These are phyloP conservation scores for Macaca nemestrina DNA, from an alignment of 2,113 vertebrate species.

Conservation along the genomic window DNA sequence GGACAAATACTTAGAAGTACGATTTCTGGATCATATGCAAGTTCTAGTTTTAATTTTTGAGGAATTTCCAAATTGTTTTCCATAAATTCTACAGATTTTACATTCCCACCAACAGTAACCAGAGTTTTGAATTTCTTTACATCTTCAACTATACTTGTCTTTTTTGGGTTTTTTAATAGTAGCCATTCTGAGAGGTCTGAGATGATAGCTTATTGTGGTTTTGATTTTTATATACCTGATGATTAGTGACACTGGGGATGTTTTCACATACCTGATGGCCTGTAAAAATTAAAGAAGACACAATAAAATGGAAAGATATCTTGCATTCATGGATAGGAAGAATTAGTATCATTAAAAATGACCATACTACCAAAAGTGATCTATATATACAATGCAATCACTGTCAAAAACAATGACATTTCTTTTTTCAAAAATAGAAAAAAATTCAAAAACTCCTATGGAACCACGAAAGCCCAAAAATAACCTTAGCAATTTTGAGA, in stretches of 20 bases:
- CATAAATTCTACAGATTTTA: not conserved
- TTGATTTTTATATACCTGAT: not conserved
- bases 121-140: not conserved
- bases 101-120: not conserved
- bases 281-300: not conserved
- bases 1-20: not conserved
- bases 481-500: not conserved
- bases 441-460: not conserved
- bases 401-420: not conserved
- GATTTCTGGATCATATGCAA: not conserved
- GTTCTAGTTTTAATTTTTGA: not conserved
- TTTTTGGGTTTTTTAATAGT: not conserved
- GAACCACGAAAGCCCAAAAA: not conserved
- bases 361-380: not conserved
- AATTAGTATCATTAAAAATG: not conserved
- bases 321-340: not conserved
- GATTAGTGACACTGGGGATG: not conserved
- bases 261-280: not conserved
- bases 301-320: not conserved
- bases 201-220: not conserved
- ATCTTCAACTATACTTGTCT: not conserved
- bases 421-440: not conserved
- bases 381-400: not conserved
- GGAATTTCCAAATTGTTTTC: not conserved
- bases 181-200: not conserved